Percentiles rank a stretch among this genome's conserved stretches.
Evolutionary conservation across 2,113 vertebrate genomes (phyloP).

Genomic region (Apteryx owenii): DNA sequence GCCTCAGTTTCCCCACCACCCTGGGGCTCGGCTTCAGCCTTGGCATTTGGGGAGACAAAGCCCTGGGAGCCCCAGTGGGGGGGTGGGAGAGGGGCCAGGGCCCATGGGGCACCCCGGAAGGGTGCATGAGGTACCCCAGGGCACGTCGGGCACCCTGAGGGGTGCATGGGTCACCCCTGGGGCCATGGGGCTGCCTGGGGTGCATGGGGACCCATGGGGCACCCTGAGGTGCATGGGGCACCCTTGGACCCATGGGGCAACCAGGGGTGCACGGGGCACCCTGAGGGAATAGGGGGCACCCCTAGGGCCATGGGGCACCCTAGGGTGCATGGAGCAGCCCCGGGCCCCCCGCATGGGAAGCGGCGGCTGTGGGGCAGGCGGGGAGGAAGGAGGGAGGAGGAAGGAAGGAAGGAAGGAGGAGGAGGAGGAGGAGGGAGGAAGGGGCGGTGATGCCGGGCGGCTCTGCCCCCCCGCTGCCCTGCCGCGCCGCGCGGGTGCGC

Average conservation of each 20-base stretch:
- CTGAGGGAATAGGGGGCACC: neutral
- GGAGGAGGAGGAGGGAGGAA: conserved; percentile 34
- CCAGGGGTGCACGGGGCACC: neutral
- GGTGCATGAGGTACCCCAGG: too few relatives aligned
- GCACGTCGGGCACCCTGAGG: neutral
- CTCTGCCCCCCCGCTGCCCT: conserved; percentile 47
- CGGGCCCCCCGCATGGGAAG: too few relatives aligned
- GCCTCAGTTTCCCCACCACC: too few relatives aligned
- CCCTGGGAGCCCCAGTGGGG: neutral
- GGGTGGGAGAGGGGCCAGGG: neutral
- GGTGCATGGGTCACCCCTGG: too few relatives aligned
- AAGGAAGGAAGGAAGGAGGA: neutral
- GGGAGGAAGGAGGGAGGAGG: neutral
- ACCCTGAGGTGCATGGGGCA: too few relatives aligned
- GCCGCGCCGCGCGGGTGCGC: neutral
- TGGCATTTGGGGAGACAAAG: too few relatives aligned
- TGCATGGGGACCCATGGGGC: too few relatives aligned
- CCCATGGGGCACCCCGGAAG: too few relatives aligned
- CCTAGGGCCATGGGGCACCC: neutral
- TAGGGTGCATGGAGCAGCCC: neutral
- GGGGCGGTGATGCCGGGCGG: conserved; percentile 64
- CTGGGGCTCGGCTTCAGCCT: too few relatives aligned
- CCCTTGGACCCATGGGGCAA: neutral
- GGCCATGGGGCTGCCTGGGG: too few relatives aligned
- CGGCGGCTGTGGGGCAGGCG: neutral